These are phyloP conservation scores for Zaprionus tsacasi DNA, from an alignment of 1,140 invertebrate species.

Conservation along the genomic window DNA sequence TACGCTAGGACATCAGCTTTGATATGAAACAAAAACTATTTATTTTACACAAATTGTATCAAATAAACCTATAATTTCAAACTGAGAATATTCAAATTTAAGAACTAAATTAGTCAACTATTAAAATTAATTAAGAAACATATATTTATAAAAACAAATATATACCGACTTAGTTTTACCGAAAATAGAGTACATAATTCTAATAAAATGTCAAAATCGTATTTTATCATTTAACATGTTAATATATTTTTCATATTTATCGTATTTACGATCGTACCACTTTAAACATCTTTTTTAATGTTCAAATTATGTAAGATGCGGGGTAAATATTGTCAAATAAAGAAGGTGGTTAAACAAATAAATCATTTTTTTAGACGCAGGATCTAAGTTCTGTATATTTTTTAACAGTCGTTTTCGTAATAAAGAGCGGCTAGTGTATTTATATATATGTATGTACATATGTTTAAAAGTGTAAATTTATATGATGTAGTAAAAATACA, in stretches of 20 bases:
- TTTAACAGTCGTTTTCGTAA: too few species aligned
- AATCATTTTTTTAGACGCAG: neutral
- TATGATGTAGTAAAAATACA: too few species aligned
- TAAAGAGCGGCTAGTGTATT: too few species aligned
- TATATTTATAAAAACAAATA: constrained; percentile 37
- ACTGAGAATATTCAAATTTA: constrained; percentile 45
- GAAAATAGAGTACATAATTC: constrained; percentile 47
- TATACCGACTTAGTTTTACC: constrained; percentile 51
- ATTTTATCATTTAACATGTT: constrained; percentile 14
- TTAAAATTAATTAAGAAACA: constrained; percentile 48
- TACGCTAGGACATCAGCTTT: constrained; percentile 42
- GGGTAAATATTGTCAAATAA: neutral
- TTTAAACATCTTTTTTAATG: neutral
- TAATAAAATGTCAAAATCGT: constrained; percentile 49
- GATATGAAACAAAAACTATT: constrained; percentile 35
- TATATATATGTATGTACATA: too few species aligned
- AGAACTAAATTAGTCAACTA: constrained; percentile 54
- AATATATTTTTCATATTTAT: constrained; percentile 1
- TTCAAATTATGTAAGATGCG: neutral
- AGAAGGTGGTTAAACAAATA: neutral
- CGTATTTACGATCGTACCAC: neutral
- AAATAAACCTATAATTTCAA: constrained; percentile 39
- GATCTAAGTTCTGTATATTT: too few species aligned
- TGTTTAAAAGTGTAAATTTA: too few species aligned
- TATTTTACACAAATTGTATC: constrained; percentile 48